Evolutionary conservation across 2,888 invertebrate genomes (phyloP), one percentile per base, ranked within the genome.

Genomic region (Pachliopta kotzebuea): DNA sequence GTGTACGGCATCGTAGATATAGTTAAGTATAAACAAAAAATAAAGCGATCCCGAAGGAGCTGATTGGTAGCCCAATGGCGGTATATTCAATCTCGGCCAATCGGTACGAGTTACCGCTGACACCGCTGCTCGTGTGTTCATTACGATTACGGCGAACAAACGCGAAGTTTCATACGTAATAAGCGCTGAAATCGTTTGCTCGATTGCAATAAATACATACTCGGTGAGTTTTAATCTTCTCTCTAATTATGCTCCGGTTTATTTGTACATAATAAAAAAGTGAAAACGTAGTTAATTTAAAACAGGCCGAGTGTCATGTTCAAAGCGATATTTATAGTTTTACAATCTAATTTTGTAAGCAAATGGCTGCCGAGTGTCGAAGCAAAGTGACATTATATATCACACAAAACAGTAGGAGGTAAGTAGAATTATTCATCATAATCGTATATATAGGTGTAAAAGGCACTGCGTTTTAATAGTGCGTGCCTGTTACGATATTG

Each of bases 121-220:
- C 83, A 84, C 84, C 78, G 81, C 77, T 78, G 76, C 77, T 83
- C 82, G 74, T 81, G 81, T 83, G 84, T 85, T 86, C 84, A 83
- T 83, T 85, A 78, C 79, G 81, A 83, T 84, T 85, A 78, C 79
- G 80, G 76, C 76, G 79, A 82, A 79, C 76, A 78, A 85, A 80
- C 82, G 81, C 84, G 84, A 90, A 87, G 88, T 89, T 86, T 76
- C 83, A 87, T 87, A 89, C 90, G 89, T 90, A 90, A 90, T 91
- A 91, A 89, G 91, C 88, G 81, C 90, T 89, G 90, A 90, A 91
- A 90, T 91, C 89, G 91, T 91, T 89, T 90, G 88, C 82, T 84
- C 85, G 80, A 84, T 83, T 80, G 73, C 78, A 78, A 84, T 86
- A 86, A 85, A 84, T 82, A 85, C 73, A 77, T 76, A 80, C 79